Evolutionary conservation across 2,888 invertebrate genomes (phyloP).

Genomic region (Amorpha juglandis): DNA sequence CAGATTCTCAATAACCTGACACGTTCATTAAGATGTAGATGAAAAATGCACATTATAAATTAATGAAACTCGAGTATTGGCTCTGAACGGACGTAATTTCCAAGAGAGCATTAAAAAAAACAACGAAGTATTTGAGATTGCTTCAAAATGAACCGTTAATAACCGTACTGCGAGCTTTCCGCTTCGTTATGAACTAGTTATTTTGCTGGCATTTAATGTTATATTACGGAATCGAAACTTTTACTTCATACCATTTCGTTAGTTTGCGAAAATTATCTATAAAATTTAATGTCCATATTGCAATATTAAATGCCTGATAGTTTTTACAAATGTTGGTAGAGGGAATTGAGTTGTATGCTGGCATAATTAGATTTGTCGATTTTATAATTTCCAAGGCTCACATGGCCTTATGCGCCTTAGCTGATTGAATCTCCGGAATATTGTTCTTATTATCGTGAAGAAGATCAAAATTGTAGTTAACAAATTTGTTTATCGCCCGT

Average conservation of each 20-base stretch:
- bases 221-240: conserved; percentile 60
- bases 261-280: conserved; percentile 22
- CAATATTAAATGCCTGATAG: background rate
- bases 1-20: background rate
- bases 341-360: too few species aligned
- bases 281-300: background rate
- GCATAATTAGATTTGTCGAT: too few species aligned
- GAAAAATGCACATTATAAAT: background rate
- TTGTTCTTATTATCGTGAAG: too few species aligned
- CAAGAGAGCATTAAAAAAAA: conserved; percentile 15
- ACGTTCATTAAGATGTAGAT: background rate
- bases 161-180: conserved; percentile 45
- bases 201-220: conserved; percentile 51
- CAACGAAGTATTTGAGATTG: conserved; percentile 28
- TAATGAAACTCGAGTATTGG: conserved; percentile 2
- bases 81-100: background rate
- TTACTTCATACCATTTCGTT: conserved; percentile 38
- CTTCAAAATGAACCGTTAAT: conserved; percentile 57
- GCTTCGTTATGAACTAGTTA: conserved; percentile 49
- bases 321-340: background rate
- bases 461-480: too few species aligned
- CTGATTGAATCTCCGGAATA: too few species aligned
- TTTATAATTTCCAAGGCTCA: too few species aligned
- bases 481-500: too few species aligned
- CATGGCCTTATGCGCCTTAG: too few species aligned